These are phyloP conservation scores for Channa argus DNA, from an alignment of 2,113 vertebrate species.

Conservation along the genomic window DNA sequence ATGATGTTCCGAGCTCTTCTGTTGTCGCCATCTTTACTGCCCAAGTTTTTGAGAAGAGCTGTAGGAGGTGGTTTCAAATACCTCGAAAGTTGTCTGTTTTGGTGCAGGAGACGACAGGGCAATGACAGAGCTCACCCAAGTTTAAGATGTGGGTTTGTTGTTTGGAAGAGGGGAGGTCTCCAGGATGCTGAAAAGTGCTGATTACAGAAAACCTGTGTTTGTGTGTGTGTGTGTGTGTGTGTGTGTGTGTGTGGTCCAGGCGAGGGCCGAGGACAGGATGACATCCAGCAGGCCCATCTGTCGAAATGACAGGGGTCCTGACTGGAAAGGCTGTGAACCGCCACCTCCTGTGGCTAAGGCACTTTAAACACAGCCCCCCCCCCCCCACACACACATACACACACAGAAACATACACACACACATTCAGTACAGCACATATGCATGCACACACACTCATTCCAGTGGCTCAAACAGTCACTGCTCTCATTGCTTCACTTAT, in stretches of 20 bases:
- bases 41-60: conserved; percentile 7
- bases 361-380: conserved; percentile 18
- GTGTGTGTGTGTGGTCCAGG: conserved; percentile 62
- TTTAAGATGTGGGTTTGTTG: conserved; percentile 41
- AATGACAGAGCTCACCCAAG: conserved; percentile 22
- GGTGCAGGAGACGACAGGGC: conserved; percentile 32
- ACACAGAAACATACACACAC: background rate
- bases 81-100: conserved; percentile 39
- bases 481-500: conserved; percentile 38
- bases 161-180: conserved; percentile 9
- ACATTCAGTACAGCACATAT: too few relatives aligned
- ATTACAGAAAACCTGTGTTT: conserved; percentile 35
- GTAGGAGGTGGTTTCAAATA: conserved; percentile 38
- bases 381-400: conserved; percentile 27
- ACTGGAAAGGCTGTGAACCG: conserved; percentile 55
- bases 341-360: conserved; percentile 54
- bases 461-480: conserved; percentile 28
- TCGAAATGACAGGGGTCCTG: conserved; percentile 65
- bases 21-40: conserved; percentile 24
- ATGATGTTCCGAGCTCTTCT: conserved; percentile 12
- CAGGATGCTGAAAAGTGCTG: conserved; percentile 25
- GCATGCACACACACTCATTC: background rate
- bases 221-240: conserved; percentile 16
- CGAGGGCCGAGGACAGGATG: conserved; percentile 51
- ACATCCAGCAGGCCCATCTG: conserved; percentile 61